Percentiles rank a stretch among this genome's conserved stretches.
Conservation (phyloP, 2,113 vertebrate genomes). For the Caloenas nicobarica region DNA sequence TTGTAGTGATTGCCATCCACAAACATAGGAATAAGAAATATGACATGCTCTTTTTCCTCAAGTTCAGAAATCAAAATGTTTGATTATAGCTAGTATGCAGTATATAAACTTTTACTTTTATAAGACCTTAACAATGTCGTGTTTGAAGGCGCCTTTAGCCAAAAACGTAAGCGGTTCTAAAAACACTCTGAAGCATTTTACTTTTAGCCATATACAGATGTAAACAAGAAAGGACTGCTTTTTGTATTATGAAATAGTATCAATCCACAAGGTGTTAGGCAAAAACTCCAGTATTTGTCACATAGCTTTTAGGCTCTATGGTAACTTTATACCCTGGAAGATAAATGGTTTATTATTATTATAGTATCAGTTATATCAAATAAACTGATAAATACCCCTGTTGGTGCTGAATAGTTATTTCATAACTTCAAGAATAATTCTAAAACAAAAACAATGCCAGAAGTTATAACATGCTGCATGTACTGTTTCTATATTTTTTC, state of each 20-base stretch:
- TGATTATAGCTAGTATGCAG: neutral
- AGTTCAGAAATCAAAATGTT: constrained; percentile 20
- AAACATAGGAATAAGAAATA: neutral
- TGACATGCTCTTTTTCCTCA: neutral
- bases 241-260: neutral
- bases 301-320: neutral
- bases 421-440: neutral
- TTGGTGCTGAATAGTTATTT: neutral
- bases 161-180: constrained; percentile 10
- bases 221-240: neutral
- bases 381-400: neutral
- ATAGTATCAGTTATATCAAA: neutral
- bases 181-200: neutral
- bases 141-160: constrained; percentile 22
- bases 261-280: neutral
- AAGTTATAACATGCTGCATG: neutral
- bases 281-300: neutral
- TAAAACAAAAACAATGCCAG: neutral
- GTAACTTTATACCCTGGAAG: neutral
- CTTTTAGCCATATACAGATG: neutral
- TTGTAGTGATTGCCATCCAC: neutral
- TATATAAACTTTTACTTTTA: neutral
- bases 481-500: neutral
- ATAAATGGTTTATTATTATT: neutral
- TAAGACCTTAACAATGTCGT: neutral